These are phyloP conservation scores for Chascanopsetta lugubris DNA, from an alignment of 2,113 vertebrate species.

Conservation along the genomic window DNA sequence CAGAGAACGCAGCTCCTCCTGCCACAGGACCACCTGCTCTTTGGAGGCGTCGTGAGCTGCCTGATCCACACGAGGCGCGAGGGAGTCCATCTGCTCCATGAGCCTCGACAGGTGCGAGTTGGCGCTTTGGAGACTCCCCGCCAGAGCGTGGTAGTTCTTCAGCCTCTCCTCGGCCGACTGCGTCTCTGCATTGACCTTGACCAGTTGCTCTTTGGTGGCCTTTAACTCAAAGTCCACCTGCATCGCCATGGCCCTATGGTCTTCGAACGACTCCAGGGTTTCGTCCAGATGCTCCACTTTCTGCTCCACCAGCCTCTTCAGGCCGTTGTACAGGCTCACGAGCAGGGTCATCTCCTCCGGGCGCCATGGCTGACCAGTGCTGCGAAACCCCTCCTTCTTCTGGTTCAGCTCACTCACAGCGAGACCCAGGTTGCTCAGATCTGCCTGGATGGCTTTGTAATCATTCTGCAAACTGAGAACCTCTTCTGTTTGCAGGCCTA, in stretches of 20 bases:
- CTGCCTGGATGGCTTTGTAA: slow-evolving; percentile 82
- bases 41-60: slow-evolving; percentile 83
- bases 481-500: slow-evolving; percentile 80
- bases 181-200: slow-evolving; percentile 88
- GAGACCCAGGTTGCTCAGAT: slow-evolving; percentile 81
- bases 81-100: slow-evolving; percentile 87
- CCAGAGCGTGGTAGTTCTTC: slow-evolving; percentile 90
- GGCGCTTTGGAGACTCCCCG: slow-evolving; percentile 88
- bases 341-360: slow-evolving; percentile 90
- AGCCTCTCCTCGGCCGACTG: slow-evolving; percentile 92
- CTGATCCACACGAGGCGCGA: slow-evolving; percentile 86
- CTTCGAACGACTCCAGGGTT: slow-evolving; percentile 83
- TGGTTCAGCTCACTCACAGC: slow-evolving; percentile 91
- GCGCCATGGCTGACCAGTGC: slow-evolving; percentile 92
- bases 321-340: slow-evolving; percentile 81
- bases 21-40: slow-evolving; percentile 86
- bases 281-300: slow-evolving; percentile 86
- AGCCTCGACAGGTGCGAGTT: slow-evolving; percentile 86
- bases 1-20: slow-evolving; percentile 86
- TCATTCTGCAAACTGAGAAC: slow-evolving; percentile 82
- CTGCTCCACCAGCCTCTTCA: slow-evolving; percentile 88
- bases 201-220: slow-evolving; percentile 82
- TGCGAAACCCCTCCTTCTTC: slow-evolving; percentile 92
- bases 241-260: slow-evolving; percentile 86
- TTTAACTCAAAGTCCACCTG: slow-evolving; percentile 86